Evolutionary conservation across 2,113 vertebrate genomes (phyloP), one percentile per base, ranked within the genome.

Genomic region (Lethenteron reissneri): DNA sequence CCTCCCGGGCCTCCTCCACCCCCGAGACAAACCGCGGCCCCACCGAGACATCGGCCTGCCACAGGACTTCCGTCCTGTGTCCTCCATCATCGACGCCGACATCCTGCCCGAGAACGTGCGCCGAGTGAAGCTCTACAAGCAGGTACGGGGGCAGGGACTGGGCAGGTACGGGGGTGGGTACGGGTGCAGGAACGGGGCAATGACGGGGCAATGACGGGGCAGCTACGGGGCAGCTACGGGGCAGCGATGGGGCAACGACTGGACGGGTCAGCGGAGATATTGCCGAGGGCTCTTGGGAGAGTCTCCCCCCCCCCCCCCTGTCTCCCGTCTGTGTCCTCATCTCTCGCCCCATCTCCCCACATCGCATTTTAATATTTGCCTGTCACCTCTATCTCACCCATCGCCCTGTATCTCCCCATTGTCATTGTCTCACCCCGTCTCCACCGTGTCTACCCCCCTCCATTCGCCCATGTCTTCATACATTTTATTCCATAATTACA

Each of bases 11-110:
- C 84, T 89, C 0, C 92, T 97, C 70, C 75, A 86, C 76, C 84
- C 81, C 77, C 86, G 82, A 71, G 94, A 92, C 74, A 95, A 95
- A 13, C 84, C 88, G 0, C 85, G 95, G 13, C 84, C 88, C 0
- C 84, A 88, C 1, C 82, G 97, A 41, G 86, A 92, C 72, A 99
- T 97, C 70, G 90, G 90, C 75, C 83, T 95, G 78, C 94, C 94
- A 0, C 84, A 84, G 69, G 94, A 99, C 82, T 99, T 99, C 83
- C 83, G 94, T 5, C 94, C 92, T 0, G 91, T 99, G 19, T 99
- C 94, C 0, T 99, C 94, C 19, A 92, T 99, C 76, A 99, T 99
- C 12, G 94, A 97, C 1, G 94, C 96, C 77, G 94, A 99, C 71
- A 90, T 99, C 41, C 87, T 99, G 11, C 94, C 94, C 0, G 94